Conservation (phyloP, 2,888 invertebrate genomes). For the Latrodectus hesperus region DNA sequence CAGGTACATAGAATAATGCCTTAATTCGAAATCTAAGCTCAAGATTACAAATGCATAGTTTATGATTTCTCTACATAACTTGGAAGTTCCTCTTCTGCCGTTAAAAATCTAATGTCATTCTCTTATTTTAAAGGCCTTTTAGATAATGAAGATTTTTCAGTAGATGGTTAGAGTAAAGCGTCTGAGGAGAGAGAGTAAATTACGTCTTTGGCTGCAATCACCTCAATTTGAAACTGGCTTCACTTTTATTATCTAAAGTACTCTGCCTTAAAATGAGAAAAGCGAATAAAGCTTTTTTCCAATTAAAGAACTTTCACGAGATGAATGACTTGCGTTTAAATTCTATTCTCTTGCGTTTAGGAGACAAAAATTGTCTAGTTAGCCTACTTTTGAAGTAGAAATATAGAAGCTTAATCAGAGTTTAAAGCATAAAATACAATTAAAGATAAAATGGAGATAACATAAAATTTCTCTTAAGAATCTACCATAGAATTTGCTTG, state of each 20-base stretch:
- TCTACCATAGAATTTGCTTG: no score
- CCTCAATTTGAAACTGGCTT: conserved; percentile 31
- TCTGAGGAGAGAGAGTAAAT: conserved; percentile 15
- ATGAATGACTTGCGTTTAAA: conserved; percentile 9
- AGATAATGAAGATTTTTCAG: conserved; percentile 24
- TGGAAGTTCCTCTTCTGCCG: neutral
- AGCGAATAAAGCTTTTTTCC: conserved; percentile 15
- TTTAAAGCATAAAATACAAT: neutral
- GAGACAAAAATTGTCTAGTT: conserved; percentile 11
- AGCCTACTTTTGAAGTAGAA: neutral
- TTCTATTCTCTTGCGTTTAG: neutral
- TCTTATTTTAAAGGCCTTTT: conserved; percentile 4
- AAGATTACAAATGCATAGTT: no score
- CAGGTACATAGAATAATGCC: no score
- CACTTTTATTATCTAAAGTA: conserved; percentile 15
- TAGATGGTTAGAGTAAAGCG: neutral
- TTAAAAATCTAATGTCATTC: neutral
- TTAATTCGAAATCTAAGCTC: no score
- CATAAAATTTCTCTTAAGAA: no score
- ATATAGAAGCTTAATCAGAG: neutral
- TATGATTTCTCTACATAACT: no score
- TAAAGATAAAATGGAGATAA: no score
- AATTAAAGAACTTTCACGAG: conserved; percentile 8
- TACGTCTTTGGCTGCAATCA: conserved; percentile 14
- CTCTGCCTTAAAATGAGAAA: conserved; percentile 8